phyloP scores from a whole-genome alignment of 2,888 invertebrate genomes.

The Syrista parreyssii region DNA sequence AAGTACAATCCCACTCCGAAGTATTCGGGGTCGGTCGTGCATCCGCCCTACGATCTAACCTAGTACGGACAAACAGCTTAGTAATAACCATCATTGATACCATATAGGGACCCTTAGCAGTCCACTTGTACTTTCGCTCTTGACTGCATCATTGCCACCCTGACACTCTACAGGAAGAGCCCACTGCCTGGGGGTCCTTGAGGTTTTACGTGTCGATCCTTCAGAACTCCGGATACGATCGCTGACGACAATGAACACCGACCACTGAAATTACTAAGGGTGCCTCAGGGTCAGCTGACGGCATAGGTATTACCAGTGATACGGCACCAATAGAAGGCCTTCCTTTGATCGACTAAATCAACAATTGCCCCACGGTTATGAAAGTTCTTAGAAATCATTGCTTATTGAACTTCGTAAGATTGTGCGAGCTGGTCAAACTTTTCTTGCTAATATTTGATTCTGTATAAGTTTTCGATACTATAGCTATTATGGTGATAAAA shows the following conservation, averaged over 20 bases:
- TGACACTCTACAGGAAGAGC: not conserved
- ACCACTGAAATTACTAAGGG: not conserved
- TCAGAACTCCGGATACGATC: not conserved
- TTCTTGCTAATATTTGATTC: not conserved
- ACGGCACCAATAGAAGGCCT: not conserved
- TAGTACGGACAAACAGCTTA: conserved; percentile 27
- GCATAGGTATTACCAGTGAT: not conserved
- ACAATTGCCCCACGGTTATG: not conserved
- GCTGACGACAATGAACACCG: not conserved
- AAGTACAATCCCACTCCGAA: conserved; percentile 44
- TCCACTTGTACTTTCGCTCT: not conserved
- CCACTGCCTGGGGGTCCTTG: not conserved
- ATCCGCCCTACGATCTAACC: not conserved
- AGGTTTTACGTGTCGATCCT: not conserved
- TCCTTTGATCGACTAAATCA: not conserved
- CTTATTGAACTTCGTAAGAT: not conserved
- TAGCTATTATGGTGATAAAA: not conserved
- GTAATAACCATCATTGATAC: conserved; percentile 42
- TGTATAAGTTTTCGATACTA: not conserved
- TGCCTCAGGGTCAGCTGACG: not conserved
- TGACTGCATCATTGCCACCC: not conserved
- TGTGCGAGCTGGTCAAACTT: not conserved
- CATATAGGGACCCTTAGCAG: not conserved
- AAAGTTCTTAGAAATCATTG: not conserved
- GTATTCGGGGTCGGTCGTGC: conserved; percentile 22